These are phyloP conservation scores for Sarcophaga caerulescens DNA, from an alignment of 2,888 invertebrate species.

Conservation along the genomic window DNA sequence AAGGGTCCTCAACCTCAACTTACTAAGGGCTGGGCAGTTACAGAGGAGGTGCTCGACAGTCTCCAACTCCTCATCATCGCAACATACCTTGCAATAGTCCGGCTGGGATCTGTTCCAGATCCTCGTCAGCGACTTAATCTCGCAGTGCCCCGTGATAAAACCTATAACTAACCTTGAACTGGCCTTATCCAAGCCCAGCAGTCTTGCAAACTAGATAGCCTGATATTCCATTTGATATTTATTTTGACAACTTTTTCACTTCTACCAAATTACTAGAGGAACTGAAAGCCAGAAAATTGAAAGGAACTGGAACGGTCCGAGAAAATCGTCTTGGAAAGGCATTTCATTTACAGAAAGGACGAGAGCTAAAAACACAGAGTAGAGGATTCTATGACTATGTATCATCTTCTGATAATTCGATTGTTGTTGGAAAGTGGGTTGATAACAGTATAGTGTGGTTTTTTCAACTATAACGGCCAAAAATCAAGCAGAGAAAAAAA, in stretches of 20 bases:
- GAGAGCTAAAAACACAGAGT: slow-evolving; percentile 21
- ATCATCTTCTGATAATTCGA: slow-evolving; percentile 23
- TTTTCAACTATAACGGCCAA: slow-evolving; percentile 22
- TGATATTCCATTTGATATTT: slow-evolving; percentile 10
- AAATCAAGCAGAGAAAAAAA: background rate
- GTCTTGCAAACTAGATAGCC: no score
- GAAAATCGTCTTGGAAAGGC: slow-evolving; percentile 26
- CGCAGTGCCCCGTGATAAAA: no score
- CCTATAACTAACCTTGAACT: no score
- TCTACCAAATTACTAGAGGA: slow-evolving; percentile 16
- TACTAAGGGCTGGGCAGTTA: no score
- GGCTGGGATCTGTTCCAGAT: no score
- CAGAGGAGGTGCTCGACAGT: no score
- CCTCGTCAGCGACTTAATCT: no score
- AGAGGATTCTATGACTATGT: slow-evolving; percentile 17
- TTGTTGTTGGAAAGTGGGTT: slow-evolving; percentile 16
- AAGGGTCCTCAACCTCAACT: no score
- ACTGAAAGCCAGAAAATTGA: background rate
- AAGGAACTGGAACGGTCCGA: slow-evolving; percentile 18
- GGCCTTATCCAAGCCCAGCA: no score
- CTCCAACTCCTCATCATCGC: no score
- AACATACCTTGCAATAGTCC: no score
- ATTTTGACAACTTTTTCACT: slow-evolving; percentile 16
- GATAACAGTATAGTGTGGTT: slow-evolving; percentile 23
- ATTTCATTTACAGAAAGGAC: background rate